Evolutionary conservation across 2,888 invertebrate genomes (phyloP).

Genomic region (Hemicrepidius hirtus): DNA sequence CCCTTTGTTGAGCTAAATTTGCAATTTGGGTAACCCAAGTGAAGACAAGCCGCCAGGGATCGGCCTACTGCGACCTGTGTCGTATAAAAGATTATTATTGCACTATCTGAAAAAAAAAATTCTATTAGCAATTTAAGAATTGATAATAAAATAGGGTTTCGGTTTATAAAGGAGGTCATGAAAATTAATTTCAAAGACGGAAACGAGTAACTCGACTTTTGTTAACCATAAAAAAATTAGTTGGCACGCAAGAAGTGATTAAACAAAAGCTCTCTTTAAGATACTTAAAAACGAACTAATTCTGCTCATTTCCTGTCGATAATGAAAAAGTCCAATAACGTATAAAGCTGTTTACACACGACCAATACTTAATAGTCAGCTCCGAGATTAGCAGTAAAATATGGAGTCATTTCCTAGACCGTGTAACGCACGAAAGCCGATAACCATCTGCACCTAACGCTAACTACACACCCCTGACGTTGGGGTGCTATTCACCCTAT

Average conservation of each 20-base stretch:
- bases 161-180: no score
- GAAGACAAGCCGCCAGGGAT: no score
- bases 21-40: no score
- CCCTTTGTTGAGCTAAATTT: no score
- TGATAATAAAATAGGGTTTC: no score
- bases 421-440: slow-evolving; percentile 62
- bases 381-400: slow-evolving; percentile 65
- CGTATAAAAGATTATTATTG: no score
- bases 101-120: no score
- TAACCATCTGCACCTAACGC: slow-evolving; percentile 62
- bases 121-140: no score
- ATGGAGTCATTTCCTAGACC: slow-evolving; percentile 64
- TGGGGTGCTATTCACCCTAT: slow-evolving; percentile 49
- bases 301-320: slow-evolving; percentile 44
- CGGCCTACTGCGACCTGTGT: no score
- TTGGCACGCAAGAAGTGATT: neutral
- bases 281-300: slow-evolving; percentile 25
- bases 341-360: slow-evolving; percentile 52
- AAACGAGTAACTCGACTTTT: no score
- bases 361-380: slow-evolving; percentile 56
- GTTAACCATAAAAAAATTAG: neutral
- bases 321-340: slow-evolving; percentile 44
- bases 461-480: slow-evolving; percentile 58
- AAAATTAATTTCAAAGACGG: no score
- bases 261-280: slow-evolving; percentile 18